Conservation (phyloP, 2,797 vertebrate species). For the Podarcis lilfordi region DNA sequence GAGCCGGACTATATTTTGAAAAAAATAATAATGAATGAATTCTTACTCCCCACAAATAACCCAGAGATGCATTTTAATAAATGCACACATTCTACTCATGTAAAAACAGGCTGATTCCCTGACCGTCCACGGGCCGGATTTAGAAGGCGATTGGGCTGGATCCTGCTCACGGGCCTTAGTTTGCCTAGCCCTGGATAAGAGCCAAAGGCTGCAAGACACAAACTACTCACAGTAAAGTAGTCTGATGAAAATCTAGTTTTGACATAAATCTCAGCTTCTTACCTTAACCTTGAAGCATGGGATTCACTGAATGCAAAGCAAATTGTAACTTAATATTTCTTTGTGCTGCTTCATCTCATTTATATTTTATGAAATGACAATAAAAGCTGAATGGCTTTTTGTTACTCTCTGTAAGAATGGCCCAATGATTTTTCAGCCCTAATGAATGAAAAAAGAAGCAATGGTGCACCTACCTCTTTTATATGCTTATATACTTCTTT, state of each 20-base stretch:
- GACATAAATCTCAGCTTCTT: not conserved
- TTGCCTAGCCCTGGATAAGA: no score
- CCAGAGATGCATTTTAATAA: no score
- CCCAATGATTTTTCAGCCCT: not conserved
- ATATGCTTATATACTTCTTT: slow-evolving; percentile 26
- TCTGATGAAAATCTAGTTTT: not conserved
- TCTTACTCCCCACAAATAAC: no score
- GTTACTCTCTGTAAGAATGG: not conserved
- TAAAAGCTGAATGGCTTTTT: not conserved
- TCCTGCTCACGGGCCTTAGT: no score
- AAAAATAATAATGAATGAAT: no score
- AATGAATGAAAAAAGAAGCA: slow-evolving; percentile 11
- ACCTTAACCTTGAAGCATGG: not conserved
- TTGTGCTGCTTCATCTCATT: slow-evolving; percentile 5
- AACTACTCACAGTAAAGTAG: not conserved
- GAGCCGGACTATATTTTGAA: no score
- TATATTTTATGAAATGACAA: slow-evolving; percentile 15
- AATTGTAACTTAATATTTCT: not conserved
- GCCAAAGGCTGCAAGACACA: not conserved
- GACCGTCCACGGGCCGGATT: no score
- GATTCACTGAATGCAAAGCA: not conserved
- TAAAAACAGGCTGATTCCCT: no score
- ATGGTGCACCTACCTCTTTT: not conserved
- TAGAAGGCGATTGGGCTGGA: no score
- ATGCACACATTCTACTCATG: no score